Evolutionary conservation across 1,140 invertebrate species (phyloP), one percentile per base, ranked within the genome.

Genomic region (Oryctes rhinoceros): DNA sequence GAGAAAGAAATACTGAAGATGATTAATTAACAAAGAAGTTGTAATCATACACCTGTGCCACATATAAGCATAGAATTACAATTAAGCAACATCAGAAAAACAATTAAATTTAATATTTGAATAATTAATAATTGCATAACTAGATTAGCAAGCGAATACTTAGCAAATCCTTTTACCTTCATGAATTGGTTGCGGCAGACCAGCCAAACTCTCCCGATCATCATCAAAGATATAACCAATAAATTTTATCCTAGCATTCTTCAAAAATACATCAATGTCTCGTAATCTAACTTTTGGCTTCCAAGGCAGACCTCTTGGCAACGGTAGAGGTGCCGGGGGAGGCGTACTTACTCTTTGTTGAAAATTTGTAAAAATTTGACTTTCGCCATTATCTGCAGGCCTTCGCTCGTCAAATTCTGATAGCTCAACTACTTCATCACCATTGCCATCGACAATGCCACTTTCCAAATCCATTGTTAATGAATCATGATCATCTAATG

Each of bases 251-350:
- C 98, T 89, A 6, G 97, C 96, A 85, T 93, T 94, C 85, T 99
- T 96, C 81, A 99, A 88, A 88, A 99, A 99, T 81, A 91, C 90
- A 84, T 99, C 96, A 71, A 98, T 93, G 87, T 98, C 96, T 89
- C 95, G 96, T 85, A 96, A 94, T 30, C 96, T 90, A n/a, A 99
- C 97, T 92, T 99, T 99, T 9, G 97, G 97, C 81, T 94, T 93
- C 98, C 97, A 99, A 1, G 98, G 97, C 81, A 99, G 90, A 80
- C 93, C 85, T 85, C 88, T 88, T 47, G 83, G 84, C 82, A 47
- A 4, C 18, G 80, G 81, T 15, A 81, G 18, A 80, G 88, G 89
- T 30, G 80, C 80, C 11, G 88, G 84, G 37, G 87, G 86, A 59
- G 90, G 90, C 47, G 89, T 90, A 48, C 86, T 87, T 77, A 76